These are phyloP conservation scores for Cynocephalus volans DNA, from an alignment of 2,113 vertebrate species.

Conservation along the genomic window DNA sequence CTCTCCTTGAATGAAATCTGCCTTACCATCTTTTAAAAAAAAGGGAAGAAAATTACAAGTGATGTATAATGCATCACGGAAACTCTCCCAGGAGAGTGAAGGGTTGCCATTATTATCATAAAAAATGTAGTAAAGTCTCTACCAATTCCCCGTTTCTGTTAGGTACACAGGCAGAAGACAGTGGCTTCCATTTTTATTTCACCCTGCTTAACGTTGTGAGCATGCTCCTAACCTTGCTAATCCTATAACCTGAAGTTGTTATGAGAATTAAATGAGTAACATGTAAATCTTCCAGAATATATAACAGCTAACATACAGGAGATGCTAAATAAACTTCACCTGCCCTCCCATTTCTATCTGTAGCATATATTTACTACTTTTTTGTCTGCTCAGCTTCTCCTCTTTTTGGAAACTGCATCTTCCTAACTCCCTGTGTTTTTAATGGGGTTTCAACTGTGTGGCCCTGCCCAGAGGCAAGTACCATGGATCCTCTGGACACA, in stretches of 20 bases:
- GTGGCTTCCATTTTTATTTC: background rate
- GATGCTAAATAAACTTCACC: background rate
- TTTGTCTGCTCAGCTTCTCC: constrained; percentile 28
- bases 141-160: background rate
- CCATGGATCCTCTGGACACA: background rate
- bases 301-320: background rate
- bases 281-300: background rate
- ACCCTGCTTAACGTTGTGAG: background rate
- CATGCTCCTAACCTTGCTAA: background rate
- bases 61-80: background rate
- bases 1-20: too few species aligned
- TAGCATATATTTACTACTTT: background rate
- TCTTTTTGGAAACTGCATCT: background rate
- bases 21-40: too few species aligned
- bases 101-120: background rate
- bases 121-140: background rate
- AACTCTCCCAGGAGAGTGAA: background rate
- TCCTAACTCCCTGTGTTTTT: background rate
- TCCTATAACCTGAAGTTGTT: background rate
- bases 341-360: background rate
- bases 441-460: background rate
- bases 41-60: background rate
- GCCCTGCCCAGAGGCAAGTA: background rate
- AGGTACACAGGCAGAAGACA: background rate
- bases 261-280: background rate